These are phyloP conservation scores for Danio kyathit DNA, from an alignment of 2,797 vertebrate species.

Conservation along the genomic window DNA sequence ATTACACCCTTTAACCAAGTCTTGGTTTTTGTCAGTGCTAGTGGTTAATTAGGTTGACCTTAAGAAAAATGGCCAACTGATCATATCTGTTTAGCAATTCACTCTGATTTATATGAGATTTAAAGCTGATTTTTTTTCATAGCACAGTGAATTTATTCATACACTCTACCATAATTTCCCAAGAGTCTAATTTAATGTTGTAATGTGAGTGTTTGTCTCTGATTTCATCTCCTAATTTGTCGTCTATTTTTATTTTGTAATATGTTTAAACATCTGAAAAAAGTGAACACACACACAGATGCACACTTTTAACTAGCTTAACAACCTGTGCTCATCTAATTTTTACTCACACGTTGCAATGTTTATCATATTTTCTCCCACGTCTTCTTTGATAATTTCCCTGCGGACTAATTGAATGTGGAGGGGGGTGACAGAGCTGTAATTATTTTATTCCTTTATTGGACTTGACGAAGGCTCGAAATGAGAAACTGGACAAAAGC, in stretches of 20 bases:
- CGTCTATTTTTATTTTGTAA: not conserved
- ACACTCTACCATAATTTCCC: not conserved
- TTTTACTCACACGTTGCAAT: not conserved
- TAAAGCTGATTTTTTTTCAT: too few species aligned
- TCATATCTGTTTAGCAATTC: not conserved
- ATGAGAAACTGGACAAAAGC: not conserved
- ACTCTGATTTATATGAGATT: not conserved
- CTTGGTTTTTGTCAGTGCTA: not conserved
- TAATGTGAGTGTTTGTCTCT: not conserved
- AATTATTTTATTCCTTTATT: constrained; percentile 1
- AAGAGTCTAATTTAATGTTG: not conserved
- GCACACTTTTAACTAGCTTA: not conserved
- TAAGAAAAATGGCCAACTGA: not conserved
- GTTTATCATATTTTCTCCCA: not conserved
- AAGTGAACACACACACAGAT: constrained; percentile 1
- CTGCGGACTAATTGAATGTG: not conserved
- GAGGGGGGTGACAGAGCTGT: not conserved
- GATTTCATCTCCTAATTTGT: not conserved
- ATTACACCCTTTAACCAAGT: not conserved
- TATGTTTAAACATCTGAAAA: not conserved
- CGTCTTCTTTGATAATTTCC: constrained; percentile 4
- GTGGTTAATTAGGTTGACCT: not conserved
- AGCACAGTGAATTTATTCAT: not conserved
- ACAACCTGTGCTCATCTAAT: not conserved
- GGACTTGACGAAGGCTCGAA: not conserved